Base-by-base conservation (phyloP, 1,140 invertebrate genomes). In the Danaus plexippus region DNA sequence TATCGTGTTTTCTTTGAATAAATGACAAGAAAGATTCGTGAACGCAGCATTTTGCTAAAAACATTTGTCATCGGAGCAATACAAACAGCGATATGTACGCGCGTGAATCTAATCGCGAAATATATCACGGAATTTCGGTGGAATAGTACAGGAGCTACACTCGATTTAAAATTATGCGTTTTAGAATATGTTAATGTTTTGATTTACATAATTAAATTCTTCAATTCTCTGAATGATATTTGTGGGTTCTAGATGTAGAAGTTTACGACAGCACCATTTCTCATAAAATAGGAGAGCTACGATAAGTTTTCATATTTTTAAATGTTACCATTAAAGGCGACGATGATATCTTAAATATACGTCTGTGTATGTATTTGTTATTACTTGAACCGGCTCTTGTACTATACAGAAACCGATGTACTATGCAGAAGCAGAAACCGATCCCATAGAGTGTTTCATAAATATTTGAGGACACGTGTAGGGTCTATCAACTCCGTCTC, bases 401-500 rank as follows among this genome's bases (percentile, higher is more conserved):
- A 11, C 55, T 57, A 50, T 22, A 32, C 22, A 5, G 22, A 32
- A 32, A 2, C 22, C 22, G 22, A 32, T 32, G 22, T 32, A 32
- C 22, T 32, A 32, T 32, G 22, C 22, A 32, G 22, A 32, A 32
- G 22, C 22, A 32, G 57, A 53, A 48, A 54, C 57, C 52, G 57
- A 59, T 59, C 40, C 47, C 54, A 59, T 59, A 54, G 57, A 59
- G 57, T 59, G 57, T 47, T 59, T 59, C 57, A 59, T 59, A 53
- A 59, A 59, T 59, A 59, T 59, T 59, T 59, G 57, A 59, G 51
- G 57, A 59, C 57, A 54, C 47, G 43, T 54, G 57, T 54, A 54
- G 43, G 55, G 47, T 47, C 55, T 57, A 51, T 57, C 42, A 51
- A 32, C 47, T 51, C 41, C 11, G 55, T 43, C 42, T 46, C 46